phyloP scores from a whole-genome alignment of 2,888 invertebrate species.

The Hydrotaea cyrtoneurina region DNA sequence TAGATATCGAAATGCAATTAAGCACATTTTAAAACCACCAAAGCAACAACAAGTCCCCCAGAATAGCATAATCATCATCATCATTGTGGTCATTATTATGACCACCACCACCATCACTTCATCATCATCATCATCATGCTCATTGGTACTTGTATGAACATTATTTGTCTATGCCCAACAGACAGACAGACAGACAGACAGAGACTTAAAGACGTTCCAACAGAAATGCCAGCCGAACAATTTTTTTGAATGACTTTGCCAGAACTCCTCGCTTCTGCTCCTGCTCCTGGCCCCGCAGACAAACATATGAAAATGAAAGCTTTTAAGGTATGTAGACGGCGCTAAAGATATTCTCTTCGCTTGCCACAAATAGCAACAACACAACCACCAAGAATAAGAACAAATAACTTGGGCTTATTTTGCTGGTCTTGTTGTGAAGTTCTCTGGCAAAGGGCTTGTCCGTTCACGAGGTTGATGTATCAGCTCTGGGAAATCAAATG shows the following conservation, averaged over 20 bases:
- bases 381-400: conserved; percentile 12
- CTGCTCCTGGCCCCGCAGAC: not conserved
- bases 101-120: not conserved
- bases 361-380: conserved; percentile 32
- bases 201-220: too few relatives aligned
- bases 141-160: not conserved
- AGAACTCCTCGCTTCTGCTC: conserved; percentile 18
- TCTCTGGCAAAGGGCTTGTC: conserved; percentile 60
- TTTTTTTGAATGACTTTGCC: conserved; percentile 51
- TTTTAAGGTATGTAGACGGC: conserved; percentile 62
- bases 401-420: conserved; percentile 29
- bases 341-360: conserved; percentile 60
- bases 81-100: not conserved
- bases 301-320: conserved; percentile 65
- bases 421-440: conserved; percentile 42
- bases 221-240: not conserved
- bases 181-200: too few relatives aligned
- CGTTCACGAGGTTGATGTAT: conserved; percentile 58
- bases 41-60: conserved; percentile 45
- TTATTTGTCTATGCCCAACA: not conserved
- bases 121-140: not conserved
- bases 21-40: conserved; percentile 65
- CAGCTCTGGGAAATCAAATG: not conserved
- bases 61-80: not conserved
- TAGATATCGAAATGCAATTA: conserved; percentile 80